Conservation (phyloP, 2,797 vertebrate species). For the Argentina silus region DNA sequence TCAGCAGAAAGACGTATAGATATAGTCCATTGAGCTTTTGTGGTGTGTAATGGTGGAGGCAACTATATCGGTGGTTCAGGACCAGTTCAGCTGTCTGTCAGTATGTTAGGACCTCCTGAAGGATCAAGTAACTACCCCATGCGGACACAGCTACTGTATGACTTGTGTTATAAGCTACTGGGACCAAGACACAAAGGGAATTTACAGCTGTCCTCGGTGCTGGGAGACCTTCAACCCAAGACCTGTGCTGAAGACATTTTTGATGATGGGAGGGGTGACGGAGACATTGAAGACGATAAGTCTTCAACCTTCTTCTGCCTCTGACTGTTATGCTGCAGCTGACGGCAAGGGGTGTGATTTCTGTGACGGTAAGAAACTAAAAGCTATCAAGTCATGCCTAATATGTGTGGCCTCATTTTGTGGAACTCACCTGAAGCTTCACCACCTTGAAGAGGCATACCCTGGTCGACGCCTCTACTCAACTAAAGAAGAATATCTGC, state of each 20-base stretch:
- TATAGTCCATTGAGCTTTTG: not conserved
- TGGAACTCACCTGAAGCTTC: not conserved
- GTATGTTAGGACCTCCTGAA: not conserved
- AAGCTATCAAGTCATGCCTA: not conserved
- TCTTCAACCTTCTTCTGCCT: not conserved
- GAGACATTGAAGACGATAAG: not conserved
- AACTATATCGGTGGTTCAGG: not conserved
- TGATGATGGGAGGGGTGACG: not conserved
- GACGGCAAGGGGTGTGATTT: not conserved
- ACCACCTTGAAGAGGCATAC: not conserved
- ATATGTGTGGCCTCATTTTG: not conserved
- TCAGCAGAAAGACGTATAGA: too few species aligned
- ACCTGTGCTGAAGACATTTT: not conserved
- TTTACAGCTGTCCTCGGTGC: too few species aligned
- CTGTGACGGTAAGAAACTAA: not conserved
- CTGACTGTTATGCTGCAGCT: not conserved
- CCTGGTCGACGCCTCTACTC: not conserved
- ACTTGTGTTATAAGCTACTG: not conserved
- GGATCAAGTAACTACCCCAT: not conserved
- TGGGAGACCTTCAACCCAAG: not conserved
- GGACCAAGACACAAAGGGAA: not conserved
- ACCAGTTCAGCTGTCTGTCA: not conserved
- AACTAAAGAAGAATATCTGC: not conserved
- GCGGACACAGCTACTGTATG: slow-evolving; percentile 1
- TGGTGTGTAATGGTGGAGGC: not conserved